phyloP scores from a whole-genome alignment of 2,113 vertebrate species.

The Eulemur macaco region DNA sequence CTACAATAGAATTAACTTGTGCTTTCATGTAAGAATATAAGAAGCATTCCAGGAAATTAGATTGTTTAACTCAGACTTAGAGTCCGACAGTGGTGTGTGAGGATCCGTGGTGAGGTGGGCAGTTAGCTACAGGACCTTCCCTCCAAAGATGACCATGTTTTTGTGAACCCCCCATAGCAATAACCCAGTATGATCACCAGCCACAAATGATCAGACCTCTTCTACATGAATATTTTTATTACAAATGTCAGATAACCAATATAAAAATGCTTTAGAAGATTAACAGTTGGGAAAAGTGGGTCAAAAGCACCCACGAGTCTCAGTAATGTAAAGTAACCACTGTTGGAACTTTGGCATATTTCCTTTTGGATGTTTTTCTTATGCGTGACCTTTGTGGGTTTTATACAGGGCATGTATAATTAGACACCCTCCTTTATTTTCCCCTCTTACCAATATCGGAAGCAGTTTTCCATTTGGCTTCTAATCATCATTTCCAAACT shows the following conservation, averaged over 20 bases:
- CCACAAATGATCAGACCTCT: neutral
- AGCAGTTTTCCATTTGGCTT: neutral
- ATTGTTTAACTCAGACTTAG: neutral
- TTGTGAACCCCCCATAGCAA: neutral
- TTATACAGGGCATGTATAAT: neutral
- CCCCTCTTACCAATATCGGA: neutral
- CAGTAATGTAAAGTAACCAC: neutral
- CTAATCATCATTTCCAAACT: neutral
- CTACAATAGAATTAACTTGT: neutral
- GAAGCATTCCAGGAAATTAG: neutral
- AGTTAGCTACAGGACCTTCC: neutral
- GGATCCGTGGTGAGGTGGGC: neutral
- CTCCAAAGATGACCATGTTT: neutral
- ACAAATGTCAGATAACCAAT: neutral
- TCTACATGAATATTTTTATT: neutral
- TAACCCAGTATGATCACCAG: neutral
- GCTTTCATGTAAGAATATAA: neutral
- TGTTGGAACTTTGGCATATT: neutral
- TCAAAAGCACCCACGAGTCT: neutral
- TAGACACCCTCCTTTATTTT: neutral
- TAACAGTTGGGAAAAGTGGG: neutral
- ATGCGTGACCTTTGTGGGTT: neutral
- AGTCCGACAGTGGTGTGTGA: neutral
- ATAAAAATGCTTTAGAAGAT: slow-evolving; percentile 39
- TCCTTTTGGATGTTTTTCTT: slow-evolving; percentile 28